phyloP scores from a whole-genome alignment of 2,888 invertebrate species.

The Globia sparganii region DNA sequence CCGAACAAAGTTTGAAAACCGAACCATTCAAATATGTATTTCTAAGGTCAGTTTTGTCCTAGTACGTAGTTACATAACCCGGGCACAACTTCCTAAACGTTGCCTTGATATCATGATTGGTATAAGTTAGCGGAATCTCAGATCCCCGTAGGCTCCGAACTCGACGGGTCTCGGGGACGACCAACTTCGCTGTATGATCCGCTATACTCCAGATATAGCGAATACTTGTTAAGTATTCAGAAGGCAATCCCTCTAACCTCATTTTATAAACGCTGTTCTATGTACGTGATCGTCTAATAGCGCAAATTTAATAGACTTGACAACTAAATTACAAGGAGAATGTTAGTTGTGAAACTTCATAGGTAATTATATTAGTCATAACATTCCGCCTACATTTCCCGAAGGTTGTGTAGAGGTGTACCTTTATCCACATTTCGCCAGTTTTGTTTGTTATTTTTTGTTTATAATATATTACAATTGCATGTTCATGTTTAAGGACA shows the following conservation, averaged over 20 bases:
- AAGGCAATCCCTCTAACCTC: constrained; percentile 64
- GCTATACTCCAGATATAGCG: constrained; percentile 61
- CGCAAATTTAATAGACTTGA: constrained; percentile 44
- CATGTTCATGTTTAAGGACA: background rate
- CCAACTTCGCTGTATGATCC: constrained; percentile 63
- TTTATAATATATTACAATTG: background rate
- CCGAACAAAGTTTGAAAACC: constrained; percentile 36
- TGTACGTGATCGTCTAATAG: constrained; percentile 54
- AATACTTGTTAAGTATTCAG: constrained; percentile 68
- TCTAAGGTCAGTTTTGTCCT: constrained; percentile 55
- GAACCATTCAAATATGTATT: constrained; percentile 52
- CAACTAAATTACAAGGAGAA: constrained; percentile 30
- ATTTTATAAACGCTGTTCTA: constrained; percentile 61
- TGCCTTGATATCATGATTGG: constrained; percentile 64
- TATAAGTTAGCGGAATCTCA: constrained; percentile 65
- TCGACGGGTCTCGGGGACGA: constrained; percentile 52
- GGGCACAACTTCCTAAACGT: constrained; percentile 59
- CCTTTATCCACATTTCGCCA: background rate
- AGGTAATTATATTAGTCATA: background rate
- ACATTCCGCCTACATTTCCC: too few species aligned
- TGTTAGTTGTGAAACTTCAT: constrained; percentile 20
- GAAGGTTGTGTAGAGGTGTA: background rate
- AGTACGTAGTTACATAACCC: constrained; percentile 55
- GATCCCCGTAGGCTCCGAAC: constrained; percentile 63
- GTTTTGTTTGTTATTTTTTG: too few species aligned